Percentiles rank a stretch among this genome's conserved stretches.
Conservation (phyloP, 2,888 invertebrate genomes). For the Sylvicola cinctus region DNA sequence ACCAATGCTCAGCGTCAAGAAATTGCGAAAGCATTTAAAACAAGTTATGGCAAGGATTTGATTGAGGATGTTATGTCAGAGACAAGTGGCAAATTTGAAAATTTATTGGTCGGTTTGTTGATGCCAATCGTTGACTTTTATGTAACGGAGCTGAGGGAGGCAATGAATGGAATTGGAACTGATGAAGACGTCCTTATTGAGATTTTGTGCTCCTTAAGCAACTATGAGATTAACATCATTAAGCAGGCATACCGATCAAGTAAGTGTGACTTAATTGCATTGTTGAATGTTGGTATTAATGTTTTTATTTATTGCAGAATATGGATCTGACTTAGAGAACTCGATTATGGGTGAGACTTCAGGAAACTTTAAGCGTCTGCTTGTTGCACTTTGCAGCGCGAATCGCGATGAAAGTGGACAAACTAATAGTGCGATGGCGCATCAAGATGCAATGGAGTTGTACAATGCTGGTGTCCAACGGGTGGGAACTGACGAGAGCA, state of each 20-base stretch:
- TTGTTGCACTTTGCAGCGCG: slow-evolving; percentile 65
- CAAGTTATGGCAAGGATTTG: slow-evolving; percentile 38
- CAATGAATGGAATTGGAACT: slow-evolving; percentile 66
- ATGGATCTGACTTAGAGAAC: slow-evolving; percentile 54
- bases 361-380: slow-evolving; percentile 73
- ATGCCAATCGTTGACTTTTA: slow-evolving; percentile 69
- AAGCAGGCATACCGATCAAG: slow-evolving; percentile 54
- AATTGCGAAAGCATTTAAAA: slow-evolving; percentile 23
- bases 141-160: slow-evolving; percentile 63
- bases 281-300: too few relatives aligned
- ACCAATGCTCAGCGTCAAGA: slow-evolving; percentile 49
- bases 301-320: slow-evolving; percentile 52
- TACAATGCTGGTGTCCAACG: slow-evolving; percentile 46
- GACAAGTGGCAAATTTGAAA: slow-evolving; percentile 72
- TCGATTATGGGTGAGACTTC: slow-evolving; percentile 76
- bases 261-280: too few relatives aligned
- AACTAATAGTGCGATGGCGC: slow-evolving; percentile 47
- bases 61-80: slow-evolving; percentile 73
- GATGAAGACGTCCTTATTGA: slow-evolving; percentile 74
- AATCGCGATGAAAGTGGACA: slow-evolving; percentile 50
- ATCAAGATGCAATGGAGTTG: slow-evolving; percentile 61
- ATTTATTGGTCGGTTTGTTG: slow-evolving; percentile 62
- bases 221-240: slow-evolving; percentile 63
- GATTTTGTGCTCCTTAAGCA: slow-evolving; percentile 70
- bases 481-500: slow-evolving; percentile 69